Evolutionary conservation across 2,888 invertebrate species (phyloP).

Genomic region (Helobdella robusta): DNA sequence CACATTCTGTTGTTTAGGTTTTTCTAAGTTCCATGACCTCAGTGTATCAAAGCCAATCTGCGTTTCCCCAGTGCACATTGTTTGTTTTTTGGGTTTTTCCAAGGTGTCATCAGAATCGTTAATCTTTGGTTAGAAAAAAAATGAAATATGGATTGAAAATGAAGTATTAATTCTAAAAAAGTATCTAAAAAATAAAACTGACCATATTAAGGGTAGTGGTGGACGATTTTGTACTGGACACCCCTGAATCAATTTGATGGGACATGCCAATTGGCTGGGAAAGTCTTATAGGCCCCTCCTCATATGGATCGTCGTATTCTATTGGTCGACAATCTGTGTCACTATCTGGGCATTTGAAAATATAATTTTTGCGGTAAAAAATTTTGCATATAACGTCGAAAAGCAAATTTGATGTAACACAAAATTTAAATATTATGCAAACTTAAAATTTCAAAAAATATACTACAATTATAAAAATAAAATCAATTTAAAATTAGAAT

Average conservation of each 20-base stretch:
- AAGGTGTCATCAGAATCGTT: neutral
- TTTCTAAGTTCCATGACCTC: slow-evolving; percentile 18
- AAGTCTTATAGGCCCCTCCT: slow-evolving; percentile 24
- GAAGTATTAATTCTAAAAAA: no score
- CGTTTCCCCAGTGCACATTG: slow-evolving; percentile 17
- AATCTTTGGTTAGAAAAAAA: no score
- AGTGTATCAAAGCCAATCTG: slow-evolving; percentile 25
- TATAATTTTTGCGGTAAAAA: neutral
- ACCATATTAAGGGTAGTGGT: slow-evolving; percentile 20
- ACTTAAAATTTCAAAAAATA: no score
- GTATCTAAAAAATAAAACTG: no score
- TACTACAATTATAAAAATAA: no score
- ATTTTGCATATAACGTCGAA: neutral
- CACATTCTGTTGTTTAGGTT: no score
- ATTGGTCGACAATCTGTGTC: neutral
- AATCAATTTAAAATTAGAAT: no score
- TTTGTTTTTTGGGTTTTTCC: neutral
- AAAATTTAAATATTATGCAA: no score
- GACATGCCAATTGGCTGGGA: neutral
- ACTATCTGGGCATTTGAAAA: neutral
- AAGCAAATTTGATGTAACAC: no score
- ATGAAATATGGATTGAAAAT: no score
- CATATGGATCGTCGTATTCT: slow-evolving; percentile 28
- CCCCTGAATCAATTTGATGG: slow-evolving; percentile 1
- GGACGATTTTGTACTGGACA: slow-evolving; percentile 20